A percentile compares a stretch with the other conserved stretches of the same genome.
Evolutionary conservation across 2,888 invertebrate genomes (phyloP).

Genomic region (Drosophila putrida): DNA sequence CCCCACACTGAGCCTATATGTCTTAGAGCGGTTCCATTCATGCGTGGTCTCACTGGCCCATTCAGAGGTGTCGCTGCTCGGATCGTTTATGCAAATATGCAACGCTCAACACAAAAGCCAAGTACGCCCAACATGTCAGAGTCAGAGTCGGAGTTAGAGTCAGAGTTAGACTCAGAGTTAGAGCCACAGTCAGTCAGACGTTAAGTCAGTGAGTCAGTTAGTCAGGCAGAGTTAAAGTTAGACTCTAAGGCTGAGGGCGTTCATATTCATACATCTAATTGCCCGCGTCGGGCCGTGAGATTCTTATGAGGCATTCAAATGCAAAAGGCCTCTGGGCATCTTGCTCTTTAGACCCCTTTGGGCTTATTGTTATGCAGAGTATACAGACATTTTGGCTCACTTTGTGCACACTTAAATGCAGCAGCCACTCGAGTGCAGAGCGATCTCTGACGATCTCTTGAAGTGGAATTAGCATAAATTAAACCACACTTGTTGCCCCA

Average conservation of each 20-base stretch:
- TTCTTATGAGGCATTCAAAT: slow-evolving; percentile 62
- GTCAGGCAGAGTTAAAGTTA: slow-evolving; percentile 20
- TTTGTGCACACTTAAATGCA: slow-evolving; percentile 61
- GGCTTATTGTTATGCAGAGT: slow-evolving; percentile 62
- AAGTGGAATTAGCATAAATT: slow-evolving; percentile 74
- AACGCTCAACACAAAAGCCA: slow-evolving; percentile 62
- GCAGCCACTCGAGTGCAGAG: slow-evolving; percentile 50
- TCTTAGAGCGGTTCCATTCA: slow-evolving; percentile 60
- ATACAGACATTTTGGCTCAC: slow-evolving; percentile 51
- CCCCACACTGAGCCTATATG: slow-evolving; percentile 15
- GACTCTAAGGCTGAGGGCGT: slow-evolving; percentile 35
- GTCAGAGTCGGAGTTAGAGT: slow-evolving; percentile 13
- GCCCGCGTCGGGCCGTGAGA: slow-evolving; percentile 60
- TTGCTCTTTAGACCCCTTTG: slow-evolving; percentile 6
- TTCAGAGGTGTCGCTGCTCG: slow-evolving; percentile 72
- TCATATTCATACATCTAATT: slow-evolving; percentile 67
- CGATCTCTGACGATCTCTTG: slow-evolving; percentile 42
- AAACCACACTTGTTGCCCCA: slow-evolving; percentile 69
- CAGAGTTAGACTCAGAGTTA: slow-evolving; percentile 12
- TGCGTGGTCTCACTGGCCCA: slow-evolving; percentile 74
- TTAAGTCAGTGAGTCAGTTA: slow-evolving; percentile 35
- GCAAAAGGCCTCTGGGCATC: slow-evolving; percentile 35
- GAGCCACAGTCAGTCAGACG: slow-evolving; percentile 31
- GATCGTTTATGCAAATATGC: slow-evolving; percentile 76
- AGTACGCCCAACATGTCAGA: slow-evolving; percentile 70